These are phyloP conservation scores for Oryctes rhinoceros DNA, from an alignment of 1,140 invertebrate species.

Conservation along the genomic window DNA sequence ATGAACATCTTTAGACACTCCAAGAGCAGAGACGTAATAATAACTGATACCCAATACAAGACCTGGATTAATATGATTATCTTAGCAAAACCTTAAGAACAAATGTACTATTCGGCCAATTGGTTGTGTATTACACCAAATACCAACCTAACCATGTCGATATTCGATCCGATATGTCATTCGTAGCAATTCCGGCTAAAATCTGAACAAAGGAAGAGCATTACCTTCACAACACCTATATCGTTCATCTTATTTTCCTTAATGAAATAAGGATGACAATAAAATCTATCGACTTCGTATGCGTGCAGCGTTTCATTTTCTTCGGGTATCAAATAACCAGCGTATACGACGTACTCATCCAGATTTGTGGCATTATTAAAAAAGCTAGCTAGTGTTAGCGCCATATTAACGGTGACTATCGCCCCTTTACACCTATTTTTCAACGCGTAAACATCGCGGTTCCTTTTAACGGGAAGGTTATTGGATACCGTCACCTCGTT, in stretches of 20 bases:
- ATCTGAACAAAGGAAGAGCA: background rate
- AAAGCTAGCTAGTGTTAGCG: background rate
- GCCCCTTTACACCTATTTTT: background rate
- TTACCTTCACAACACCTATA: conserved; percentile 3
- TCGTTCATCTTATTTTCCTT: background rate
- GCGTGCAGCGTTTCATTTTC: background rate
- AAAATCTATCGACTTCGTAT: background rate
- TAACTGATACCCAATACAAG: too few species aligned
- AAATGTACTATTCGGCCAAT: too few species aligned
- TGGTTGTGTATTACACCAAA: too few species aligned
- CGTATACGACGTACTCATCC: background rate
- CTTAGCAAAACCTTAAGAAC: too few species aligned
- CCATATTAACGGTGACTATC: background rate
- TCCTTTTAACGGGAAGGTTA: background rate
- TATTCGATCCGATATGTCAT: too few species aligned
- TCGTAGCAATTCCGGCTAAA: too few species aligned
- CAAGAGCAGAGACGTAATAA: too few species aligned
- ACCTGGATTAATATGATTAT: too few species aligned
- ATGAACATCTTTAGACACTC: too few species aligned
- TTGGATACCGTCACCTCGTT: background rate
- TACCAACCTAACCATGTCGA: too few species aligned
- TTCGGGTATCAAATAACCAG: background rate
- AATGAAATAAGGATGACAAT: background rate
- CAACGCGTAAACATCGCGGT: background rate
- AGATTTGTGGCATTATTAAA: background rate